These are phyloP conservation scores for Stegastes partitus DNA, from an alignment of 2,113 vertebrate species.

Conservation along the genomic window DNA sequence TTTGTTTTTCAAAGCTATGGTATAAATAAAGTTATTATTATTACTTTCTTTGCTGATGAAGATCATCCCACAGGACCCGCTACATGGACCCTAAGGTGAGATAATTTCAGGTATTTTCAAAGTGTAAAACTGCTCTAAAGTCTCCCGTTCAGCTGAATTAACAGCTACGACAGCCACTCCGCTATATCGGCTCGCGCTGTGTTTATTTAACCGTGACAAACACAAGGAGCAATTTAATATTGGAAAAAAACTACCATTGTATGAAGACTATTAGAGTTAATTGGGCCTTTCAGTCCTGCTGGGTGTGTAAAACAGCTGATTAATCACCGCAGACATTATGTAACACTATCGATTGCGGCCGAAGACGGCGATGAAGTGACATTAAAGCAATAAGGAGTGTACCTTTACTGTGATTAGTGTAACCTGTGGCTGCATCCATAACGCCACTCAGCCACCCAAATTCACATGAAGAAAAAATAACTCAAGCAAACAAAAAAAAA, in stretches of 20 bases:
- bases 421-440: slow-evolving; percentile 4
- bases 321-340: slow-evolving; percentile 37
- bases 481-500: not conserved
- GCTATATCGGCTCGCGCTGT: slow-evolving; percentile 19
- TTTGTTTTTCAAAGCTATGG: too few species aligned
- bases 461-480: not conserved
- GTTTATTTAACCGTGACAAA: slow-evolving; percentile 40
- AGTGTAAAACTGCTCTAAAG: not conserved
- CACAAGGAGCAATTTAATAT: slow-evolving; percentile 19
- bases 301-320: slow-evolving; percentile 25
- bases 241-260: slow-evolving; percentile 23
- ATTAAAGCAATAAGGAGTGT: slow-evolving; percentile 26
- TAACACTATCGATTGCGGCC: slow-evolving; percentile 38
- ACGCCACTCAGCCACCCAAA: slow-evolving; percentile 3
- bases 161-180: slow-evolving; percentile 15
- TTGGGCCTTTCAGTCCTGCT: slow-evolving; percentile 35
- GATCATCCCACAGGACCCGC: too few species aligned
- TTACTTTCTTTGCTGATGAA: too few species aligned
- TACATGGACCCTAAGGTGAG: not conserved
- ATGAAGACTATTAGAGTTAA: slow-evolving; percentile 17
- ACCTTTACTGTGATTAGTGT: slow-evolving; percentile 11
- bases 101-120: not conserved
- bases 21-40: too few species aligned
- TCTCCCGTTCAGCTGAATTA: not conserved
- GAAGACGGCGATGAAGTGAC: slow-evolving; percentile 11